These are phyloP conservation scores for Gallinago nigripennis DNA, from an alignment of 2,797 vertebrate species.

Conservation along the genomic window DNA sequence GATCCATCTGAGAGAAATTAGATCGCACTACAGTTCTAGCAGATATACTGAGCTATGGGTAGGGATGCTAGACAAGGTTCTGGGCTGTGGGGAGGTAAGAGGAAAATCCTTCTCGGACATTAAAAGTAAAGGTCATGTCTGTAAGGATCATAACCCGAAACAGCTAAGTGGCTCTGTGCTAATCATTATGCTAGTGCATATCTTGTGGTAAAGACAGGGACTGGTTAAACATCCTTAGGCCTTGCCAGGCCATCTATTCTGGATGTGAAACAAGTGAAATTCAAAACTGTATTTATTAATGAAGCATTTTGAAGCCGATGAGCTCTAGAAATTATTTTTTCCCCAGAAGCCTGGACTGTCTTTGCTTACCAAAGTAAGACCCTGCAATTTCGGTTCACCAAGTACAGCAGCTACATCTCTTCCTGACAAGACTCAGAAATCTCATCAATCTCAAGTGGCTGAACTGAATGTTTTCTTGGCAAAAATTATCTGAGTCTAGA, in stretches of 20 bases:
- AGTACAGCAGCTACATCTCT: neutral
- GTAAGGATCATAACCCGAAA: neutral
- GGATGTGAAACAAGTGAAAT: neutral
- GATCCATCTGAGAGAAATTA: neutral
- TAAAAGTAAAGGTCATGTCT: neutral
- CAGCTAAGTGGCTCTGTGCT: neutral
- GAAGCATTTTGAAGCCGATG: neutral
- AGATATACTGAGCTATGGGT: neutral
- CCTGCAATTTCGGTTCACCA: neutral
- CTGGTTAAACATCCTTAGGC: neutral
- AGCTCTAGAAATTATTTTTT: neutral
- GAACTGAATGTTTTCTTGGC: neutral
- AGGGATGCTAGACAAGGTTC: neutral
- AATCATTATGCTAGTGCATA: neutral
- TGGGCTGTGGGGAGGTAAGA: neutral
- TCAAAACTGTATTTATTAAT: neutral
- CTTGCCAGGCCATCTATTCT: neutral
- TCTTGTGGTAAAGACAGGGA: neutral
- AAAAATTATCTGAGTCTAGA: neutral
- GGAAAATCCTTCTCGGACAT: neutral
- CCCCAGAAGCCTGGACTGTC: neutral
- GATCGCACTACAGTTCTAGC: neutral
- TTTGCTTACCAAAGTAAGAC: neutral
- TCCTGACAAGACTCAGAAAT: slow-evolving; percentile 1
- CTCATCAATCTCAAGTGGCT: slow-evolving; percentile 49